phyloP scores from a whole-genome alignment of 2,888 invertebrate genomes.

The Brachyptera putata region DNA sequence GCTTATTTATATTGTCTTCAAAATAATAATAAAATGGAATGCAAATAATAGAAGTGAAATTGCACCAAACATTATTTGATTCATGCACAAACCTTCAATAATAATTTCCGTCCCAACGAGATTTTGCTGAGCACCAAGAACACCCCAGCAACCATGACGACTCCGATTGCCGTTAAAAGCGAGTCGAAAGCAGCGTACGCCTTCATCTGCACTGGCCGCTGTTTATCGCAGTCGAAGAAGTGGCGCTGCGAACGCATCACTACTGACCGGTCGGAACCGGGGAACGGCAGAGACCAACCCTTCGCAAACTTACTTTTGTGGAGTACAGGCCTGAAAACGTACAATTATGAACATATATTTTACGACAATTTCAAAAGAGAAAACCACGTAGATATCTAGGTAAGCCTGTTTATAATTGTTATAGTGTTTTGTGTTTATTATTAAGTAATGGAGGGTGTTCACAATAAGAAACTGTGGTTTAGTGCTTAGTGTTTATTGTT shows the following conservation, averaged over 20 bases:
- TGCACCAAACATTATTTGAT: too few relatives aligned
- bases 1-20: too few relatives aligned
- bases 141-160: conserved; percentile 55
- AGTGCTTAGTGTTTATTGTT: too few relatives aligned
- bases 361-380: too few relatives aligned
- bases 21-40: too few relatives aligned
- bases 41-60: too few relatives aligned
- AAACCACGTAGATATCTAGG: too few relatives aligned
- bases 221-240: conserved; percentile 61
- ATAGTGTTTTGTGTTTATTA: too few relatives aligned
- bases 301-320: conserved; percentile 48
- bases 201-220: conserved; percentile 73
- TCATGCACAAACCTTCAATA: conserved; percentile 66
- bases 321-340: conserved; percentile 47
- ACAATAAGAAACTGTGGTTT: too few relatives aligned
- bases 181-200: conserved; percentile 65
- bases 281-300: conserved; percentile 71
- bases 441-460: too few relatives aligned
- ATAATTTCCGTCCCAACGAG: conserved; percentile 56
- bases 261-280: conserved; percentile 78
- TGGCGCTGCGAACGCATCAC: conserved; percentile 76
- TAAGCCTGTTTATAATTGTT: too few relatives aligned
- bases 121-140: conserved; percentile 61
- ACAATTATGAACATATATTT: too few relatives aligned
- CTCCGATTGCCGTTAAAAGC: conserved; percentile 48